Conservation (phyloP, 2,797 vertebrate species). For the Syndactyla subalaris region DNA sequence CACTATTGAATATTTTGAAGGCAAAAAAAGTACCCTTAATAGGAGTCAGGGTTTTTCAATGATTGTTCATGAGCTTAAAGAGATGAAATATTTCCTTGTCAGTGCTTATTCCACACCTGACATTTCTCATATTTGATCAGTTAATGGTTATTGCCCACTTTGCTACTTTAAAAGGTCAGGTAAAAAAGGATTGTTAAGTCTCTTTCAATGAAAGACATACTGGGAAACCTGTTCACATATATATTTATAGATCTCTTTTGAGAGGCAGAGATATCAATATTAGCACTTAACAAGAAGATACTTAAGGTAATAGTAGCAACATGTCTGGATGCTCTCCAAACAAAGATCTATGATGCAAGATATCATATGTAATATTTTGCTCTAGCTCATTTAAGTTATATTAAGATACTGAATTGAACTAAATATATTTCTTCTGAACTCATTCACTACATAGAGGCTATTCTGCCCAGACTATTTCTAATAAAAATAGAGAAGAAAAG, state of each 20-base stretch:
- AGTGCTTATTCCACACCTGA: conserved; percentile 71
- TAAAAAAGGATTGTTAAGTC: conserved; percentile 68
- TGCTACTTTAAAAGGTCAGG: conserved; percentile 75
- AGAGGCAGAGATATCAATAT: conserved; percentile 50
- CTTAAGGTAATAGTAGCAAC: conserved; percentile 36
- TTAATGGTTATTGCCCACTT: conserved; percentile 76
- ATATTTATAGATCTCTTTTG: conserved; percentile 16
- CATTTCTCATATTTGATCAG: conserved; percentile 78
- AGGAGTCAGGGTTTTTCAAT: conserved; percentile 47
- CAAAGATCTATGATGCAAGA: neutral
- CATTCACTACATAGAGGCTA: neutral
- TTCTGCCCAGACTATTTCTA: neutral
- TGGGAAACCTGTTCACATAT: conserved; percentile 34
- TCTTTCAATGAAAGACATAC: conserved; percentile 49
- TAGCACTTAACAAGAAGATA: conserved; percentile 36
- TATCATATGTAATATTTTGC: neutral
- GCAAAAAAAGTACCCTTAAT: neutral
- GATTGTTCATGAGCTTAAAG: conserved; percentile 64
- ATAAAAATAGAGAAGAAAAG: neutral
- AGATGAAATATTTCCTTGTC: conserved; percentile 75
- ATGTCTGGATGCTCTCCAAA: conserved; percentile 40
- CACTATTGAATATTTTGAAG: conserved; percentile 2
- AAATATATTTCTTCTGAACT: neutral
- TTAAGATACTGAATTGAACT: neutral
- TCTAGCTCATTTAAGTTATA: neutral